A percentile compares a stretch with the other conserved stretches of the same genome.
Evolutionary conservation across 1,140 invertebrate species (phyloP).

Genomic region (Pseudoatta argentina): DNA sequence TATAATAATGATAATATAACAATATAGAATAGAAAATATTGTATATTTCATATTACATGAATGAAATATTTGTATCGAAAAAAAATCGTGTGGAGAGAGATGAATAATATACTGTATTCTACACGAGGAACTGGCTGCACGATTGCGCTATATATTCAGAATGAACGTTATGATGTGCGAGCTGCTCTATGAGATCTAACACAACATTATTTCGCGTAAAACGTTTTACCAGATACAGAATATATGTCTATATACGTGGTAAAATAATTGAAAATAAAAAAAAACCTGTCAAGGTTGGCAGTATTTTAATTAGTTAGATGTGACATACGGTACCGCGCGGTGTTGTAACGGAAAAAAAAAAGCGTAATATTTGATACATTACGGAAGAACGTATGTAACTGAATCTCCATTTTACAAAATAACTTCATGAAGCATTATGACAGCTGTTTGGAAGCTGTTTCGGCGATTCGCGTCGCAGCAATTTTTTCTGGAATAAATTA

Average conservation of each 20-base stretch:
- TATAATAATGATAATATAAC: neutral
- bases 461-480: constrained; percentile 16
- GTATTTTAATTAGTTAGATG: constrained; percentile 46
- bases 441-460: constrained; percentile 48
- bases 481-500: constrained; percentile 57
- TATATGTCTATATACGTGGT: neutral
- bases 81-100: constrained; percentile 8
- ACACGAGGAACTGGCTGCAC: constrained; percentile 15
- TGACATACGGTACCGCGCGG: constrained; percentile 14
- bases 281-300: constrained; percentile 47
- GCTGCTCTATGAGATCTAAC: constrained; percentile 34
- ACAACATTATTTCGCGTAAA: constrained; percentile 38
- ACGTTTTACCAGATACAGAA: constrained; percentile 22
- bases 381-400: constrained; percentile 40
- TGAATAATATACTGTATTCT: constrained; percentile 16
- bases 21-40: neutral
- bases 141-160: constrained; percentile 22
- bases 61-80: constrained; percentile 38
- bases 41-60: constrained; percentile 2
- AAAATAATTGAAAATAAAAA: constrained; percentile 37
- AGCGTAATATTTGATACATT: constrained; percentile 53
- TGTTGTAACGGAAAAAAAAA: constrained; percentile 35
- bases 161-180: constrained; percentile 37
- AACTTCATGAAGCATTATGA: constrained; percentile 45
- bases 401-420: constrained; percentile 43